Evolutionary conservation across 1,140 invertebrate species (phyloP), one percentile per base, ranked within the genome.

Genomic region (Drosophila saltans): DNA sequence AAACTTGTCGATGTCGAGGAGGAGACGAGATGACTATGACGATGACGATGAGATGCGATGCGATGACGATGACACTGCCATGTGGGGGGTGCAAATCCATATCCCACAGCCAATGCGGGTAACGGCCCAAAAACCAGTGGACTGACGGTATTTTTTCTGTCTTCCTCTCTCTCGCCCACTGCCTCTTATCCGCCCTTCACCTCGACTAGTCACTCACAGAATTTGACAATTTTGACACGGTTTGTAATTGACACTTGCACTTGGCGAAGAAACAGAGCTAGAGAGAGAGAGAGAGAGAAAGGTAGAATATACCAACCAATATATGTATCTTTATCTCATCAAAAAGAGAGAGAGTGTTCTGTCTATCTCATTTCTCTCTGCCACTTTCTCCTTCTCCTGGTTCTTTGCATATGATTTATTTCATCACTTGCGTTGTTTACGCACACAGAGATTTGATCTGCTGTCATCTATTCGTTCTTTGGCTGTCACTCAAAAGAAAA

Each of bases 201-300:
- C 33, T 6, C 33, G 33, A 6, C 33, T 36, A 89, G 81, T 89
- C 84, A 90, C 84, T 84, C 89, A 80, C 74, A 67, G 80, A 80
- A 76, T 78, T 89, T 91, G 89, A 91, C 89, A 89, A 80, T 91
- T 91, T 91, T 91, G 89, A 91, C 89, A 91, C 75, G 80, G 70
- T 85, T 84, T 89, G 89, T 89, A 91, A 91, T 91, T 91, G 89
- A 91, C 88, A 91, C 89, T 84, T 81, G 81, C 89, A 91, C 89
- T 91, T 84, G 83, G 74, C 76, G 65, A 71, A 80, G 69, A 66
- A 56, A 60, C 66, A 66, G 64, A 66, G 52, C 65, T 33, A 52
- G 69, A 57, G 30, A 21, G 6, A 48, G 2, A 52, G 24, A 66
- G 10, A 45, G 62, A 43, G 61, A 55, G 55, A 41, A 59, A 40